phyloP scores from a whole-genome alignment of 2,113 vertebrate genomes.

The Ondatra zibethicus region DNA sequence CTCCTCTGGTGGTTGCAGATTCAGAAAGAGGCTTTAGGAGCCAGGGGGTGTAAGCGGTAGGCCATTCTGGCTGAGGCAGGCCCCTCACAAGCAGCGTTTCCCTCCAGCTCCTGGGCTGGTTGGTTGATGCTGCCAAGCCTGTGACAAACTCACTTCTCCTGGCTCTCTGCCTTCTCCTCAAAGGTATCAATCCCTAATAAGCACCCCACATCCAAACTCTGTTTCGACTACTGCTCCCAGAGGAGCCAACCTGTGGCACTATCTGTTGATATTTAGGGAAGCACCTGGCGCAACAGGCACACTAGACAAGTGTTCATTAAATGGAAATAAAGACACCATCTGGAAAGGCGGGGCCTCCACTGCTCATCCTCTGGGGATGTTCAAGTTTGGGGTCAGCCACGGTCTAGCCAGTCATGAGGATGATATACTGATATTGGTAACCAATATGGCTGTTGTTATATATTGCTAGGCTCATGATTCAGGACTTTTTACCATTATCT shows the following conservation, averaged over 20 bases:
- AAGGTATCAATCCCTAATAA: not conserved
- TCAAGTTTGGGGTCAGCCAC: not conserved
- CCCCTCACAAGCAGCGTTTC: not conserved
- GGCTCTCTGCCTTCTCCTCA: not conserved
- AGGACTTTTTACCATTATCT: not conserved
- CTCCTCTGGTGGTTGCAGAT: not conserved
- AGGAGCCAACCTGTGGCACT: not conserved
- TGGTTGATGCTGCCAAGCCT: not conserved
- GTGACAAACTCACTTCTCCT: not conserved
- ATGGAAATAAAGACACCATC: not conserved
- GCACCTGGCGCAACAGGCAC: not conserved
- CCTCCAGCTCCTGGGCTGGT: not conserved
- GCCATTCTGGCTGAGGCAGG: not conserved
- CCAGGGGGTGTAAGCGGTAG: not conserved
- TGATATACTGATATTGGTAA: not conserved
- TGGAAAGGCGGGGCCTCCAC: not conserved
- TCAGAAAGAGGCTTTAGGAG: not conserved
- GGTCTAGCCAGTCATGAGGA: not conserved
- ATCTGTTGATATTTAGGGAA: conserved; percentile 12
- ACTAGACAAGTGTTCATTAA: not conserved
- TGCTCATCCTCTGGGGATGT: not conserved
- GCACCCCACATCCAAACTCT: not conserved
- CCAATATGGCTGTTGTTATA: not conserved
- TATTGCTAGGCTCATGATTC: not conserved
- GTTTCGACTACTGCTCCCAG: not conserved